These are phyloP conservation scores for Neodon shergylaensis DNA, from an alignment of 2,113 vertebrate species.

Conservation along the genomic window DNA sequence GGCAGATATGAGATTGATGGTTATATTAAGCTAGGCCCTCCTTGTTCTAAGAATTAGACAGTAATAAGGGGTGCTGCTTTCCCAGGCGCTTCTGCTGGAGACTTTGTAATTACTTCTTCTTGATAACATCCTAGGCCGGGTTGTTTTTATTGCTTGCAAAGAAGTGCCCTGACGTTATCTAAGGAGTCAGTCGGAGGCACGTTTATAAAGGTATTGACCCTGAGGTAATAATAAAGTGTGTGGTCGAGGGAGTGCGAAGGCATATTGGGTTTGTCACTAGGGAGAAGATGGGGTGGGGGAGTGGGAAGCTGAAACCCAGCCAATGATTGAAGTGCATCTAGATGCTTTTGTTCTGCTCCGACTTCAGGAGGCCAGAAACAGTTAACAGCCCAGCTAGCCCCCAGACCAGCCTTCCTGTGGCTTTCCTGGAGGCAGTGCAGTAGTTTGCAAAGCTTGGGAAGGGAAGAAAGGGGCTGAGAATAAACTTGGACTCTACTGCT, in stretches of 20 bases:
- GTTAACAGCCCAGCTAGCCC: neutral
- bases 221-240: conserved; percentile 68
- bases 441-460: neutral
- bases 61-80: conserved; percentile 22
- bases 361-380: neutral
- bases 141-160: conserved; percentile 76
- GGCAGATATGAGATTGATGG: neutral
- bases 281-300: neutral
- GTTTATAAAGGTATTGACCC: conserved; percentile 71
- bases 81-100: conserved; percentile 4
- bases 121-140: conserved; percentile 50
- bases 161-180: conserved; percentile 73
- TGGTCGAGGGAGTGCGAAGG: neutral
- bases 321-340: neutral
- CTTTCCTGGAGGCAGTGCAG: neutral
- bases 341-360: neutral
- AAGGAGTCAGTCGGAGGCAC: conserved; percentile 43
- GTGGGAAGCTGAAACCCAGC: neutral
- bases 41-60: conserved; percentile 30
- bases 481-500: neutral
- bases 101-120: conserved; percentile 73
- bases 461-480: neutral
- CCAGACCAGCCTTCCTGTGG: neutral
- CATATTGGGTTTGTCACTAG: conserved; percentile 44
- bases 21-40: neutral